Conservation (phyloP, 2,113 vertebrate genomes). For the Genyomyrus donnyi region DNA sequence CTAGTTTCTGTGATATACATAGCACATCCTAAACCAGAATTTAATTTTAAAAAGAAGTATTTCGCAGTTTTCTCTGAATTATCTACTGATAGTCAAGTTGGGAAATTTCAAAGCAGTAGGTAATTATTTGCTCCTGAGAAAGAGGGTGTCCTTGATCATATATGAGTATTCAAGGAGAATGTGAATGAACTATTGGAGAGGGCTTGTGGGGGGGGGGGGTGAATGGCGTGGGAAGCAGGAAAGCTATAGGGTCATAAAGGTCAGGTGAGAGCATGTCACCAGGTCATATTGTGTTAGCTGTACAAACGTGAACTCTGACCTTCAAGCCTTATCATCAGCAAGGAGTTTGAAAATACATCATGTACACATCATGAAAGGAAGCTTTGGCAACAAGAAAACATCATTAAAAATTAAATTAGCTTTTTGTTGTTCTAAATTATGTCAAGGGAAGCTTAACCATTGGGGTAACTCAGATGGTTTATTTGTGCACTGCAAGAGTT, state of each 20-base stretch:
- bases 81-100: conserved; percentile 6
- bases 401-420: not conserved
- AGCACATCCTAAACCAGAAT: conserved; percentile 6
- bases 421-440: not conserved
- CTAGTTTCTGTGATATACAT: not conserved
- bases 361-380: not conserved
- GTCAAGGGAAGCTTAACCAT: not conserved
- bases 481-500: not conserved
- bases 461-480: not conserved
- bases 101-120: conserved; percentile 3
- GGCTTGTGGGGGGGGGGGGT: too few species aligned
- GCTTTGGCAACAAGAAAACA: not conserved
- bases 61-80: conserved; percentile 11
- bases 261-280: not conserved
- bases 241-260: not conserved
- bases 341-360: not conserved
- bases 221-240: not conserved
- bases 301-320: not conserved
- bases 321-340: not conserved
- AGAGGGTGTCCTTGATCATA: not conserved
- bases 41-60: conserved; percentile 12
- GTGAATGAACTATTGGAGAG: conserved; percentile 7
- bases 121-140: conserved; percentile 22
- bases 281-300: conserved; percentile 17
- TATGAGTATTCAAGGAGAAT: not conserved